Base-by-base conservation (phyloP, 2,113 vertebrate genomes). In the Misgurnus mizolepis region DNA sequence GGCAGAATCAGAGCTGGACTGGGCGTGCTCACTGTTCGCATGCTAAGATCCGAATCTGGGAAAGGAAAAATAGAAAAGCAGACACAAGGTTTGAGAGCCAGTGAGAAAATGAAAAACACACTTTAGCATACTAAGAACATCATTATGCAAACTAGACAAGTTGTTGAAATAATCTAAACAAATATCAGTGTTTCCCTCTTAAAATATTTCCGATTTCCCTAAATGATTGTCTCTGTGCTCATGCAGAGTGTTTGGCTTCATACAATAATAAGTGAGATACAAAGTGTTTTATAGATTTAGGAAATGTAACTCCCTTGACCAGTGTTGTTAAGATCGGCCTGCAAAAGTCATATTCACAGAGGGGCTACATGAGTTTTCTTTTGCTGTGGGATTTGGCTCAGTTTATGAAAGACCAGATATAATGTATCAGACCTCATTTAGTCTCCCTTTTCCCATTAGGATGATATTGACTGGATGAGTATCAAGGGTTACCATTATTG, bases 21-120 rank as follows among this genome's bases (percentile, higher is more conserved):
- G 83, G 95, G 95, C 0, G 95, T 96, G 85, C 95, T 96, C 88
- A 95, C 88, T 0, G 95, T 96, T 69, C 95, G 94, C 95, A 95
- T 95, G 87, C 95, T 96, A 90, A 96, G 90, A 90, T 96, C 95
- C 3, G 95, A 96, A 87, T 96, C 95, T 96, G 92, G 83, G 90
- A 92, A 88, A 3, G 86, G 2, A 67, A 87, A 83, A 89, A 68
- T 17, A 50, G 15, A 70, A 22, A 67, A 6, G 72, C 27, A 14
- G n/a, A 12, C 4, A 4, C 9, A 67, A 17, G 67, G 3, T 22
- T 40, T 53, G 74, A 70, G 39, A 12, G 58, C 18, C 41, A 43
- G 64, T 64, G 41, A 53, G 12, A 66, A 55, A 53, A 43, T 6
- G 34, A 34, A 65, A 18, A 58, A 40, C 39, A 56, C 22, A 50